A percentile compares a stretch with the other conserved stretches of the same genome.
Conservation (phyloP, 2,888 invertebrate species). For the Dyspetes luteomarginatus region DNA sequence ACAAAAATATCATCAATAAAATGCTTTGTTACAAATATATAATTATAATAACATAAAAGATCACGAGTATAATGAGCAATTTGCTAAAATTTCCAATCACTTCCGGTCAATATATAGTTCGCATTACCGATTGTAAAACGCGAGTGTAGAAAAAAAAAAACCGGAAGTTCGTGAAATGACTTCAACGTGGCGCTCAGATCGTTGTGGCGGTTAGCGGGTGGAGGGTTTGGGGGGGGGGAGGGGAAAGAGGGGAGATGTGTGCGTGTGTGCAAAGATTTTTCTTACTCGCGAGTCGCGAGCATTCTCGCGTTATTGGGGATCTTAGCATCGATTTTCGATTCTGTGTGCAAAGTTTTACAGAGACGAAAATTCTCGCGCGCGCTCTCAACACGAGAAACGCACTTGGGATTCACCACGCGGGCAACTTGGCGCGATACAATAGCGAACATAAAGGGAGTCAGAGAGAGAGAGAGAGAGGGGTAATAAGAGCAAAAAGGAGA, state of each 20-base stretch:
- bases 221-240: background rate
- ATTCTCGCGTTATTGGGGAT: background rate
- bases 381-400: background rate
- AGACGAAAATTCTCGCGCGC: background rate
- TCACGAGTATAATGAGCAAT: background rate
- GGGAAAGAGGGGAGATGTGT: too few species aligned
- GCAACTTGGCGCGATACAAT: constrained; percentile 1
- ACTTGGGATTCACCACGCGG: background rate
- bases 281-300: too few species aligned
- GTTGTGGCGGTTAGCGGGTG: background rate
- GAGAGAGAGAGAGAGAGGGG: background rate
- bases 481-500: background rate
- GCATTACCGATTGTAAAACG: background rate
- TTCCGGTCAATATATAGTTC: background rate
- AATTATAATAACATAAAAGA: too few species aligned
- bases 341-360: too few species aligned
- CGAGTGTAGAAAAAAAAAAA: background rate
- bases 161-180: constrained; percentile 38
- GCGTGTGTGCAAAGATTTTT: too few species aligned
- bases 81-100: background rate
- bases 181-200: constrained; percentile 7
- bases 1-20: too few species aligned
- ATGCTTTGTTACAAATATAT: too few species aligned
- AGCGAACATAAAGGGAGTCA: too few species aligned
- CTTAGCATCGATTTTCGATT: constrained; percentile 6